Evolutionary conservation across 2,113 vertebrate species (phyloP).

Genomic region (Xenopus laevis): DNA sequence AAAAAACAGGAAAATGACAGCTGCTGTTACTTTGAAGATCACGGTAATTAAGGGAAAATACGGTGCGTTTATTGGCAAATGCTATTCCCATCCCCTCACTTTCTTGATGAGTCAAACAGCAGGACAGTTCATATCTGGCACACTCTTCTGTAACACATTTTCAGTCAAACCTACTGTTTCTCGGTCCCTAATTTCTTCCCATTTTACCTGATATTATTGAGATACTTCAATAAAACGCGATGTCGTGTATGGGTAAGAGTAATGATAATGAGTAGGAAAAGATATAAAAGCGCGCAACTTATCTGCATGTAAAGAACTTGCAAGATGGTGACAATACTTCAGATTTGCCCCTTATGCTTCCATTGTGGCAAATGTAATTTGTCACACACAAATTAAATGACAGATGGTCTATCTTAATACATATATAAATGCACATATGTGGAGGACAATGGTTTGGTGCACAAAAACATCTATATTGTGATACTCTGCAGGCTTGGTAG

Average conservation of each 20-base stretch:
- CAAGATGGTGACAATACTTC: no score
- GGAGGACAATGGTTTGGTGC: no score
- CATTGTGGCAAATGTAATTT: no score
- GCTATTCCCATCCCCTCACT: neutral
- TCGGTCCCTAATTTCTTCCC: neutral
- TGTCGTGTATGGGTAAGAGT: no score
- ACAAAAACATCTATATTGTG: no score
- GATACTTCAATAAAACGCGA: neutral
- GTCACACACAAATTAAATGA: no score
- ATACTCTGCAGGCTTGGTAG: no score
- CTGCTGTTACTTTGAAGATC: neutral
- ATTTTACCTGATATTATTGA: neutral
- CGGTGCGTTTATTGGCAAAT: neutral
- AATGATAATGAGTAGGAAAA: neutral
- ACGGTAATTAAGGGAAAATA: neutral
- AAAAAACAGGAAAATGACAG: conserved; percentile 9
- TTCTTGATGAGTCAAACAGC: neutral
- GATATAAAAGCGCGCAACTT: no score
- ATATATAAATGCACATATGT: no score
- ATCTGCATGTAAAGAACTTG: no score
- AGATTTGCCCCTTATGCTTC: no score
- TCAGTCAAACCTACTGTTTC: neutral
- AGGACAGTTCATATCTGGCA: neutral
- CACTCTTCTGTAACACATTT: neutral
- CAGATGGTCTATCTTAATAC: no score